Base-by-base conservation (phyloP, 2,797 vertebrate species). In the Tapera naevia region DNA sequence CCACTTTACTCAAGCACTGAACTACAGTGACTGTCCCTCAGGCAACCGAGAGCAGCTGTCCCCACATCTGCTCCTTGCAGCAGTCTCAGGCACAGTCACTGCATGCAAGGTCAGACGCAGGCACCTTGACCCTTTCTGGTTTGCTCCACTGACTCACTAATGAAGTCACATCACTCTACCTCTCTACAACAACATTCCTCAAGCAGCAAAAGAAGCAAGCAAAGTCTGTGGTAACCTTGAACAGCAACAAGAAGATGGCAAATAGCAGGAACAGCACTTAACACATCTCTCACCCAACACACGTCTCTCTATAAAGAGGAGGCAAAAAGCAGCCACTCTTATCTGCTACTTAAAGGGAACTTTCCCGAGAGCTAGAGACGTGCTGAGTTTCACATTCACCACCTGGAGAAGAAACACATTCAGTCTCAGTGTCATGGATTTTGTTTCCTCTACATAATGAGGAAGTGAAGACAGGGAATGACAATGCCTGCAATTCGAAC, bases 391-490 rank as follows among this genome's bases (percentile, higher is more conserved):
- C 84, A 86, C 37, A 73, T 57, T 73, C 56, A 86, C 25, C 60
- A 80, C 28, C 41, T 39, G 37, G 7, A 89, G 30, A 64, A 84
- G 70, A 89, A 87, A 84, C 4, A 67, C 56, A 66, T 33, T 82
- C 57, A 64, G 9, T 11, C 54, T 23, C 48, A 81, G 33, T 3
- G 8, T 48, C 13, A 71, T 1, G 9, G 58, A 75, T 62, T 73
- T 71, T 76, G 56, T 67, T 80, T 95, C 75, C 17, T 51, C 76
- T n/a, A 53, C 17, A 33, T 25, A 53, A 88, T 39, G 17, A 93
- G 19, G 24, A 92, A 33, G n/a, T 43, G 78, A 96, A 91, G 72
- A 69, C n/a, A 89, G 37, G 15, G 23, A 92, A 89, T 30, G 58
- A 93, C 66, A 66, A 39, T 51, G 51, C 72, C 41, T 83, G 25